Base-by-base conservation (phyloP, 2,113 vertebrate species). In the Eira barbara region DNA sequence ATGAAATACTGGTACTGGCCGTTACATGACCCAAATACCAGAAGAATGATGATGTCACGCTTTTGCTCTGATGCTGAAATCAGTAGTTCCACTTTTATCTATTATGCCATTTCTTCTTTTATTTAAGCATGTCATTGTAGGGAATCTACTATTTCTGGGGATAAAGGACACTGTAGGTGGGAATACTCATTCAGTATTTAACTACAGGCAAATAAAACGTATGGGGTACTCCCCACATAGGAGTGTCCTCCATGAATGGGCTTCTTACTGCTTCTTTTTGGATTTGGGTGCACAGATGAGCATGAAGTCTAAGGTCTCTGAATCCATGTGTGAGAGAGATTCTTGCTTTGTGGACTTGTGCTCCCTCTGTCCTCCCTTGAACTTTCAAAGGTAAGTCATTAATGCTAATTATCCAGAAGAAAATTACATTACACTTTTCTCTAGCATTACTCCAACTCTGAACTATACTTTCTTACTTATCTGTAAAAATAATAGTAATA, bases 101-200 rank as follows among this genome's bases (percentile, higher is more conserved):
- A 15, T 73, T 80, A 49, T 27, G 49, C 42, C 39, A 82, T 47
- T 71, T 85, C 39, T 86, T 93, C 29, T 74, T 89, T 96, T 57
- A 36, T 80, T 80, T 93, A 76, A 57, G 18, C 15, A 84, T 39
- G 29, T 1, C 15, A 55, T 83, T 95, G 92, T 87, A 88, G 67
- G 83, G 80, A 85, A 82, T 17, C 36, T 74, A 79, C 55, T 74
- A 52, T 42, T 59, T 82, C 67, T 4, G 79, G 55, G 59, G 61
- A 82, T 1, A 82, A 63, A 96, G 42, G 29, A 89, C 29, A 61
- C 5, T 91, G 11, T 39, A 36, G 76, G 52, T 79, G 47, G n/a
- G 39, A 81, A 85, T 34, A 34, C 17, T 63, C 47, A 85, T 83
- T 97, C 82, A 93, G 80, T 97, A 94, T 82, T 97, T 94, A 96